phyloP scores from a whole-genome alignment of 2,888 invertebrate genomes.

The Pogonocherus hispidulus region DNA sequence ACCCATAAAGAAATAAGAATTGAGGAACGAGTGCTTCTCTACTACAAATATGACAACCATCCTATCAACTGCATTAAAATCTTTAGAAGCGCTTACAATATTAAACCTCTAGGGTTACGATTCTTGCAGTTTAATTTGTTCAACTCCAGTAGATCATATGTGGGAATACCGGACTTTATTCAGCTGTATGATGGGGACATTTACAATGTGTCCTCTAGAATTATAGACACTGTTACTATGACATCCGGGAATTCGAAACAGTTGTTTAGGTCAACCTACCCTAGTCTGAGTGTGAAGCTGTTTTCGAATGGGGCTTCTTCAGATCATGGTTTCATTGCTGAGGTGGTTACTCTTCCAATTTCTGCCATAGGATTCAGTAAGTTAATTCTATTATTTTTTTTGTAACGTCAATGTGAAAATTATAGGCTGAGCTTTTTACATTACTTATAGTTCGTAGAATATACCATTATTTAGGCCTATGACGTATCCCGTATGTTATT shows the following conservation, averaged over 20 bases:
- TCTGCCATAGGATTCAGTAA: constrained; percentile 91
- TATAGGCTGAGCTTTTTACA: not conserved
- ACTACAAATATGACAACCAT: constrained; percentile 97
- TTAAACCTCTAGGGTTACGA: constrained; percentile 91
- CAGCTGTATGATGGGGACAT: constrained; percentile 93
- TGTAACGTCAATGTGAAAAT: not conserved
- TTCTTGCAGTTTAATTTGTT: constrained; percentile 93
- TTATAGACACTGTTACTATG: constrained; percentile 81
- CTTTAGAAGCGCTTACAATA: constrained; percentile 87
- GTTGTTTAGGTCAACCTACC: constrained; percentile 81
- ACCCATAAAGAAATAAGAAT: constrained; percentile 92
- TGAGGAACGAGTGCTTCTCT: constrained; percentile 90
- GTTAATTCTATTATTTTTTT: constrained; percentile 67
- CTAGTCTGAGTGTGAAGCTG: constrained; percentile 89
- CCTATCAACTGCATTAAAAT: constrained; percentile 98
- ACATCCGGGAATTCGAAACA: constrained; percentile 80
- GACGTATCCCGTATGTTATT: too few species aligned
- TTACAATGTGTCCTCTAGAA: constrained; percentile 84
- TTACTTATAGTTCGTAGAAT: too few species aligned
- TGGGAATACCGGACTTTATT: constrained; percentile 85
- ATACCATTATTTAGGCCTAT: too few species aligned
- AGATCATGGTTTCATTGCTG: constrained; percentile 97
- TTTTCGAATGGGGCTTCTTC: constrained; percentile 96
- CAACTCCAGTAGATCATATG: constrained; percentile 85
- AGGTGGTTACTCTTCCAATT: constrained; percentile 94